Percentiles rank a stretch among this genome's conserved stretches.
Evolutionary conservation across 2,888 invertebrate genomes (phyloP).

Genomic region (Cabera pusaria): DNA sequence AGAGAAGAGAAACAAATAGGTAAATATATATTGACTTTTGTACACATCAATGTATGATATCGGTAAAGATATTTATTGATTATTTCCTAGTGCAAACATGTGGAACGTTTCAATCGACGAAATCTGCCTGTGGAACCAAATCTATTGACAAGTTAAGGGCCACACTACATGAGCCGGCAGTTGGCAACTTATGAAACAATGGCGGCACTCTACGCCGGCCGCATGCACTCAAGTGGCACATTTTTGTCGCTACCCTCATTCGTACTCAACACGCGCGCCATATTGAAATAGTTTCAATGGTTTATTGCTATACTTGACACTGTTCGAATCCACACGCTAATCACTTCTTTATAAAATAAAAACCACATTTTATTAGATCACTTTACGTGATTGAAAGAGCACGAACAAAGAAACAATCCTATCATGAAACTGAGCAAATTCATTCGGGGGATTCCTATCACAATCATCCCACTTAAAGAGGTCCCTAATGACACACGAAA

Average conservation of each 20-base stretch:
- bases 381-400: slow-evolving; percentile 4
- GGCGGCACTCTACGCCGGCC: slow-evolving; percentile 10
- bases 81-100: not conserved
- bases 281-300: slow-evolving; percentile 23
- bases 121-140: slow-evolving; percentile 6
- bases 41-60: too few relatives aligned
- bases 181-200: slow-evolving; percentile 26
- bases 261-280: slow-evolving; percentile 11
- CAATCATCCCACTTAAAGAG: slow-evolving; percentile 41
- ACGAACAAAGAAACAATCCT: slow-evolving; percentile 14
- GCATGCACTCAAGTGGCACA: slow-evolving; percentile 20
- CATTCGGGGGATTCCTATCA: slow-evolving; percentile 24
- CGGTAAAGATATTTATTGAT: too few relatives aligned
- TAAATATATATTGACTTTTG: too few relatives aligned
- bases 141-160: slow-evolving; percentile 15
- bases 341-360: too few relatives aligned
- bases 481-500: slow-evolving; percentile 50
- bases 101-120: not conserved
- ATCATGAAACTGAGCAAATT: slow-evolving; percentile 15
- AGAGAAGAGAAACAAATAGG: too few relatives aligned
- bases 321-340: slow-evolving; percentile 5
- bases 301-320: slow-evolving; percentile 15
- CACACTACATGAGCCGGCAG: slow-evolving; percentile 12
- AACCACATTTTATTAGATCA: too few relatives aligned
- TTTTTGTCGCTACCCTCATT: slow-evolving; percentile 22